Conservation (phyloP, 2,113 vertebrate species). For the Oophaga pumilio region DNA sequence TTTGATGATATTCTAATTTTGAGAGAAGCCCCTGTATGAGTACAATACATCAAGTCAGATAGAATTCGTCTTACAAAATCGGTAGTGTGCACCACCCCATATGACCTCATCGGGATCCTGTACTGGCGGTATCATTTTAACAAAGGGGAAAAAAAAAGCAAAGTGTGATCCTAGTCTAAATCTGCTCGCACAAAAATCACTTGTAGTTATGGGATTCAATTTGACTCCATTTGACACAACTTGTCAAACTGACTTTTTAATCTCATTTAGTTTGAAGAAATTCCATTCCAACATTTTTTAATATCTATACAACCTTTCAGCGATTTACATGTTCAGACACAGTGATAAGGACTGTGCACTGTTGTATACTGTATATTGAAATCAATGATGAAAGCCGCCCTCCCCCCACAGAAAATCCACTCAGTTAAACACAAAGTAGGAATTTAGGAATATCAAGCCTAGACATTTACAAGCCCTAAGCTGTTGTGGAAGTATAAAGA, state of each 20-base stretch:
- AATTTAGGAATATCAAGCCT: neutral
- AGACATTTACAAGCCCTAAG: neutral
- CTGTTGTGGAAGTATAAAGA: slow-evolving; percentile 16
- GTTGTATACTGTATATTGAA: neutral
- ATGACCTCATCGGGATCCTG: too few species aligned
- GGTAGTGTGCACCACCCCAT: too few species aligned
- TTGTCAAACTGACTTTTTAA: slow-evolving; percentile 20
- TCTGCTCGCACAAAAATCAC: neutral
- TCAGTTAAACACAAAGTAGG: neutral
- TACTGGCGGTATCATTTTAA: too few species aligned
- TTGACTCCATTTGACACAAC: neutral
- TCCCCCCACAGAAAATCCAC: neutral
- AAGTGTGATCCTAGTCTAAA: too few species aligned
- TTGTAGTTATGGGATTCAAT: neutral
- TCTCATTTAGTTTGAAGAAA: slow-evolving; percentile 13
- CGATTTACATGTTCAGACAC: slow-evolving; percentile 39
- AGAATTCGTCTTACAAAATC: too few species aligned
- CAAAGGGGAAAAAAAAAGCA: too few species aligned
- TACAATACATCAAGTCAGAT: too few species aligned
- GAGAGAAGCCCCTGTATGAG: too few species aligned
- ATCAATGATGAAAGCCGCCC: neutral
- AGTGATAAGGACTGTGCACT: neutral
- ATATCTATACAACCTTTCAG: slow-evolving; percentile 44
- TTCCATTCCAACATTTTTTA: slow-evolving; percentile 35
- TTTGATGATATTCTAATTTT: too few species aligned